Base-by-base conservation (phyloP, 2,888 invertebrate genomes). In the Melipona beecheii region DNA sequence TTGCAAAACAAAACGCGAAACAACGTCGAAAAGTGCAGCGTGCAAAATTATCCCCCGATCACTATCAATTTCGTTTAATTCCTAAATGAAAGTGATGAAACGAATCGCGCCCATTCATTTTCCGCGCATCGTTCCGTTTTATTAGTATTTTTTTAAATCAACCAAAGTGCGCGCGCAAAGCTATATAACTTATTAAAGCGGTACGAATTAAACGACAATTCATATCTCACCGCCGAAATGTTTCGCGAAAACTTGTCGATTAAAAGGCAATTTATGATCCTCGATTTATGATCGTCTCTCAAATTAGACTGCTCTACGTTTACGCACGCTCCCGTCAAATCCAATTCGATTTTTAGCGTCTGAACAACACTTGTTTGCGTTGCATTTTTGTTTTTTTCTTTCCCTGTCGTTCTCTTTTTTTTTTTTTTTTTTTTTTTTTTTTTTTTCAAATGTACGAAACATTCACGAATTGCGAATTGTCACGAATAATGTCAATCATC, bases 51-150 rank as follows among this genome's bases (percentile, higher is more conserved):
- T 21, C 31, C 19, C 11, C 19, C 43, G 43, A 31, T 62, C 21
- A 62, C 31, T 62, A 31, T 64, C 31, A 64, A 64, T 64, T 64
- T 64, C 31, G 31, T 64, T 64, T 21, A 64, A 64, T 31, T 31
- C 19, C 31, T 2, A 31, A 64, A 64, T 64, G 31, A 60, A 60
- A 60, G 17, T 60, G 60, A 60, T 24, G 27, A 64, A 64, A 31
- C 31, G 31, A 19, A 31, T 21, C 19, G 21, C 11, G 62, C 9
- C 56, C 62, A 31, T 64, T 64, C 21, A 31, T 64, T 64, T 24
- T 21, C 62, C 11, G 13, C 17, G 1, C 60, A 43, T 43, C 4
- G 0, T 64, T 64, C 21, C 21, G 19, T 64, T 64, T 64, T 31
- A 64, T 64, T 64, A 64, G 31, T 31, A 64, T 43, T 43, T 43